A percentile compares a stretch with the other conserved stretches of the same genome.
These are phyloP conservation scores for Acestrorhynchus altus DNA, from an alignment of 2,797 vertebrate species.

Conservation along the genomic window DNA sequence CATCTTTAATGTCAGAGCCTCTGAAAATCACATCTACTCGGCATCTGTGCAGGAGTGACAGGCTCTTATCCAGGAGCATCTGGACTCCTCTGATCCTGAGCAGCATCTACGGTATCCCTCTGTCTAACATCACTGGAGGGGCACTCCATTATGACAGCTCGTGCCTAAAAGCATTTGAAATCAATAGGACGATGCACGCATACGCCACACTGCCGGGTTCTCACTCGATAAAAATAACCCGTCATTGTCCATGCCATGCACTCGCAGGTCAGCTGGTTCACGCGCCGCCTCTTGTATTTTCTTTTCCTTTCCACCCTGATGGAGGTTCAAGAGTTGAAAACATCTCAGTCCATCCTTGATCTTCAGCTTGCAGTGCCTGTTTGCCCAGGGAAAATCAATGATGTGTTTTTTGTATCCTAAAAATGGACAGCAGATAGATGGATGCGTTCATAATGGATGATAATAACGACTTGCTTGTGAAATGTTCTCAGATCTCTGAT, in stretches of 20 bases:
- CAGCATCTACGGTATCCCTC: constrained; percentile 26
- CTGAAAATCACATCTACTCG: constrained; percentile 8
- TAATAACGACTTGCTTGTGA: constrained; percentile 32
- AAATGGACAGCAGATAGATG: constrained; percentile 28
- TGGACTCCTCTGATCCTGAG: constrained; percentile 13
- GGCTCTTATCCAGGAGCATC: constrained; percentile 25
- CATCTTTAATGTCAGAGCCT: neutral
- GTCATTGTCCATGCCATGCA: constrained; percentile 38
- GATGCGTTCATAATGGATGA: constrained; percentile 32
- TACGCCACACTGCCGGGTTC: constrained; percentile 32
- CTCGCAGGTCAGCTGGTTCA: constrained; percentile 47
- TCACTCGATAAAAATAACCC: constrained; percentile 47
- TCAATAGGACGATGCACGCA: constrained; percentile 46
- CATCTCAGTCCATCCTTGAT: constrained; percentile 31
- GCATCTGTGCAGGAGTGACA: constrained; percentile 19
- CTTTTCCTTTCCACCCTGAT: constrained; percentile 31
- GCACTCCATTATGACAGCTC: constrained; percentile 49
- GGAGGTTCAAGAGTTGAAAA: constrained; percentile 46
- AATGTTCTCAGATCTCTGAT: constrained; percentile 6
- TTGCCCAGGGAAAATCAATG: constrained; percentile 43
- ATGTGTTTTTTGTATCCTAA: constrained; percentile 42
- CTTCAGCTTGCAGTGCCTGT: constrained; percentile 11
- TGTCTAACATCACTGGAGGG: constrained; percentile 39
- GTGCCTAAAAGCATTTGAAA: constrained; percentile 49
- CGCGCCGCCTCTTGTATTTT: neutral